Evolutionary conservation across 1,140 invertebrate genomes (phyloP).

Genomic region (Psilanteris sp.): DNA sequence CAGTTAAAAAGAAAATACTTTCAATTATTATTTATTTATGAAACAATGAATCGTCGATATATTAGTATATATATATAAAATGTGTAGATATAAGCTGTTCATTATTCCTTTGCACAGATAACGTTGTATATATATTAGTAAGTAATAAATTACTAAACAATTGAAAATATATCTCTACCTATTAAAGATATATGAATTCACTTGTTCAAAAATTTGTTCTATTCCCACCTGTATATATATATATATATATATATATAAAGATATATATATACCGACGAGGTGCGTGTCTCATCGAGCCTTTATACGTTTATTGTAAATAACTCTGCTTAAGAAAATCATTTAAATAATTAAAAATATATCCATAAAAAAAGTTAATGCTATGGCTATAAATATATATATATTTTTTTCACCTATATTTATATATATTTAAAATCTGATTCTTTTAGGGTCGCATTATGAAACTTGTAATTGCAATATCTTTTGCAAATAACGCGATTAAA

Average conservation of each 20-base stretch:
- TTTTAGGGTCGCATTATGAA: background rate
- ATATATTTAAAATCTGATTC: constrained; percentile 13
- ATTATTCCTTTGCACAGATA: constrained; percentile 39
- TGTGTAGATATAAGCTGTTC: constrained; percentile 29
- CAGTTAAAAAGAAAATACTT: constrained; percentile 13
- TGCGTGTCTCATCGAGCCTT: constrained; percentile 38
- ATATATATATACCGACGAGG: constrained; percentile 51
- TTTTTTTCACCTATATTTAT: constrained; percentile 15
- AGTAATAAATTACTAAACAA: no score
- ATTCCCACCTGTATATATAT: no score
- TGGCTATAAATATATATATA: constrained; percentile 37
- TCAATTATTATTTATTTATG: no score
- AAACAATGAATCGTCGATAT: constrained; percentile 27
- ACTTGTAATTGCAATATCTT: constrained; percentile 23
- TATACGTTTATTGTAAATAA: constrained; percentile 34
- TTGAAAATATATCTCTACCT: no score
- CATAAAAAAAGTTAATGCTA: constrained; percentile 13
- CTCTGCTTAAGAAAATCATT: constrained; percentile 14
- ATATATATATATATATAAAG: constrained; percentile 43
- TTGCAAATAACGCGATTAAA: constrained; percentile 27
- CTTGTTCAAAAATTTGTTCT: no score
- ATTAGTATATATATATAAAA: constrained; percentile 33
- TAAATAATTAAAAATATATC: constrained; percentile 38
- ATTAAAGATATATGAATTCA: no score
- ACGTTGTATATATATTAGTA: no score